Conservation (phyloP, 2,888 invertebrate species). For the Mimachlamys varia region DNA sequence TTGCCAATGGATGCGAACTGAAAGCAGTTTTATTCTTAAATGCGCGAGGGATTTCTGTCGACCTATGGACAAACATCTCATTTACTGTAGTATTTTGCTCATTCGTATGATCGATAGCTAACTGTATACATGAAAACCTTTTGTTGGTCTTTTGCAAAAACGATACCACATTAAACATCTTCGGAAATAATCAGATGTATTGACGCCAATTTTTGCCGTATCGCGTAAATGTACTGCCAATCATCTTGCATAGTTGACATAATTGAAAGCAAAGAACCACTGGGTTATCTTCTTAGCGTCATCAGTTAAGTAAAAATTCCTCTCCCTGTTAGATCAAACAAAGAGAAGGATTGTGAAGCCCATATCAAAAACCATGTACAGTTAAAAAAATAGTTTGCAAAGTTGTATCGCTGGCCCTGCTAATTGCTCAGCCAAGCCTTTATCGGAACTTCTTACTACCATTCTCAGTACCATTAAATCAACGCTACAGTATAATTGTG, state of each 20-base stretch:
- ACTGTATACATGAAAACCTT: constrained; percentile 51
- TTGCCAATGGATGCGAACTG: no score
- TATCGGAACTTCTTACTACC: no score
- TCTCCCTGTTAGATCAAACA: not conserved
- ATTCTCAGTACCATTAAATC: no score
- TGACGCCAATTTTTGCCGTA: constrained; percentile 34
- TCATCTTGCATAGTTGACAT: constrained; percentile 28
- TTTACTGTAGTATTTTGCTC: constrained; percentile 55
- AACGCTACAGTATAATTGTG: no score
- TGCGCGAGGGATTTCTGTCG: no score
- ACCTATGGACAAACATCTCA: no score
- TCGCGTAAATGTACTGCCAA: constrained; percentile 35
- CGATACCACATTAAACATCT: constrained; percentile 41
- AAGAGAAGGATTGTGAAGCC: constrained; percentile 23
- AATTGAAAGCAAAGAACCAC: constrained; percentile 34
- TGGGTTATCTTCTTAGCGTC: not conserved
- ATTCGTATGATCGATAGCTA: constrained; percentile 59
- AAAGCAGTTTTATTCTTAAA: no score
- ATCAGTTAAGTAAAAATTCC: not conserved
- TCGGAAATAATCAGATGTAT: constrained; percentile 36
- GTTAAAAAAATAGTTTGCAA: no score
- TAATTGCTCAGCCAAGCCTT: no score
- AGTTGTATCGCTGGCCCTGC: no score
- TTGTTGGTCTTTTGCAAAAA: constrained; percentile 39
- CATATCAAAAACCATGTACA: constrained; percentile 28